Percentiles rank a stretch among this genome's conserved stretches.
These are phyloP conservation scores for Sarcoramphus papa DNA, from an alignment of 2,797 vertebrate species.

Conservation along the genomic window DNA sequence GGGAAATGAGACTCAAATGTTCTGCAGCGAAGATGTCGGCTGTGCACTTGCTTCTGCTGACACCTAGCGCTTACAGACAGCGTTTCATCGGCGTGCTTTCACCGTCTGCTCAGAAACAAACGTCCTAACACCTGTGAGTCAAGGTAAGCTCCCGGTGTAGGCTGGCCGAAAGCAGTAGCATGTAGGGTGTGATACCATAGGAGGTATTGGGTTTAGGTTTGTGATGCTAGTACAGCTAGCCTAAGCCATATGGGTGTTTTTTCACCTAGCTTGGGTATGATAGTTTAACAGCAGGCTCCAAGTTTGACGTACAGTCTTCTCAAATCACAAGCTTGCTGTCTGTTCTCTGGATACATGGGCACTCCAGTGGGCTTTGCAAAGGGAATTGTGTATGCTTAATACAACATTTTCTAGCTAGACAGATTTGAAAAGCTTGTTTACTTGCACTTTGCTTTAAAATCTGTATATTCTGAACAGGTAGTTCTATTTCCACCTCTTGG, in stretches of 20 bases:
- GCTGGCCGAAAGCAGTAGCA: background rate
- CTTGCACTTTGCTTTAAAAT: background rate
- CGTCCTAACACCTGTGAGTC: background rate
- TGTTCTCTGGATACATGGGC: background rate
- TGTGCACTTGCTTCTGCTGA: constrained; percentile 70
- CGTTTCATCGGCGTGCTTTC: background rate
- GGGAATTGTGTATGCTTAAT: background rate
- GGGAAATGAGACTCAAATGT: background rate
- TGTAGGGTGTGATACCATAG: fast-evolving
- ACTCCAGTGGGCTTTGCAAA: background rate
- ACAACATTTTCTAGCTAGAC: background rate
- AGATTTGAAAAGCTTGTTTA: background rate
- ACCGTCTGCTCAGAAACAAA: background rate
- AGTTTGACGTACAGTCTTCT: fast-evolving
- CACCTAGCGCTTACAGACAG: constrained; percentile 70
- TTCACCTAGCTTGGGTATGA: too few relatives aligned
- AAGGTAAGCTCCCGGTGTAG: background rate
- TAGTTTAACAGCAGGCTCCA: background rate
- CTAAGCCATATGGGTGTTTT: background rate
- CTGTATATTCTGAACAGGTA: background rate
- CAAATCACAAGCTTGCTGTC: background rate
- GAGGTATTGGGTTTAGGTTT: fast-evolving
- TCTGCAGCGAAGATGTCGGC: background rate
- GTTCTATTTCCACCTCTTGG: background rate
- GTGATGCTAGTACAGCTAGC: background rate